Evolutionary conservation across 2,113 vertebrate species (phyloP), one percentile per base, ranked within the genome.

Genomic region (Amphiprion percula): DNA sequence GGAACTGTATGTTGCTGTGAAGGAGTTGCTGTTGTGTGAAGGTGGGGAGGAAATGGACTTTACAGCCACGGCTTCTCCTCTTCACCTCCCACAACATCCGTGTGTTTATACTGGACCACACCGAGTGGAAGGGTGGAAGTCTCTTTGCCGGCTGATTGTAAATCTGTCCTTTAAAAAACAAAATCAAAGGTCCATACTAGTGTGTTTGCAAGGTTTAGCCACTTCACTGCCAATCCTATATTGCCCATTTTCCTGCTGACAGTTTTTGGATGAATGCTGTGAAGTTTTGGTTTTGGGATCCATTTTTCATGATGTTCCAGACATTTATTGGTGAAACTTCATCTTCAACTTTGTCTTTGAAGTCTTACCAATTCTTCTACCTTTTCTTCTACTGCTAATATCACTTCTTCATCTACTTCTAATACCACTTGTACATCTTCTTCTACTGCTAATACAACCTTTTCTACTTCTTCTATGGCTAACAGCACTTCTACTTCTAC

Each of bases 21-120:
- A 70, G 72, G 66, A 77, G 72, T 41, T 68, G 55, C 26, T 62
- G 71, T 46, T 33, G 58, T 68, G 39, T 74, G 65, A 74, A 46
- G 50, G 68, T 63, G 54, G 69, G 52, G 58, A 83, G 84, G 79
- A 83, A 89, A 83, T 83, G 61, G 47, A 58, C 67, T 82, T 82
- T 63, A 46, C 80, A 86, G 83, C 68, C 46, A 28, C 26, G 46
- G 6, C 46, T 54, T 72, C 24, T 65, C 49, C 69, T 72, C 41
- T 62, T 82, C 28, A 80, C 76, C 67, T 54, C 28, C 62, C 53
- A 6, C 78, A 71, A 77, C 68, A 65, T 78, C 58, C 44, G 55
- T 61, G 12, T 76, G 61, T 83, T 83, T 77, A 76, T 58, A 56
- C 47, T 44, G 39, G 79, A 83, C 84, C 84, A 70, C 82, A 74